phyloP scores from a whole-genome alignment of 2,797 vertebrate species.

The Molossus molossus region DNA sequence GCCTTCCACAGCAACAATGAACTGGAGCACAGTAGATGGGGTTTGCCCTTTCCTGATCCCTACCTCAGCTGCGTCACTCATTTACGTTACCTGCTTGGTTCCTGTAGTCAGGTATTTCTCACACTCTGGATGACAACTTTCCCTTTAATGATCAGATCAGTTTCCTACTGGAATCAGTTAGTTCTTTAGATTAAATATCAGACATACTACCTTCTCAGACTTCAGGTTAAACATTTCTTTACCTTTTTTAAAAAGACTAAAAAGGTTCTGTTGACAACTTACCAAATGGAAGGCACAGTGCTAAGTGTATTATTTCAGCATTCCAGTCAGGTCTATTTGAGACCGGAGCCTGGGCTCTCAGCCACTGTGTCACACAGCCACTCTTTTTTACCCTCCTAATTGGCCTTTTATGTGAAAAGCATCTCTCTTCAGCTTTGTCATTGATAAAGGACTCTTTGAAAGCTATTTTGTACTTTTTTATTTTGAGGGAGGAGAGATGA shows the following conservation, averaged over 20 bases:
- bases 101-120: background rate
- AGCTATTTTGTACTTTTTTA: constrained; percentile 33
- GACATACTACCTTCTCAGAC: background rate
- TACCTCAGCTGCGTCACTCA: background rate
- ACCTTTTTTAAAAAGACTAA: constrained; percentile 1
- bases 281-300: constrained; percentile 8
- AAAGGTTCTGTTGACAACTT: background rate
- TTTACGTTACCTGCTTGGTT: background rate
- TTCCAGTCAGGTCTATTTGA: background rate
- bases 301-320: background rate
- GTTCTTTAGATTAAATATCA: constrained; percentile 17
- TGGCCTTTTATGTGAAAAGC: constrained; percentile 3
- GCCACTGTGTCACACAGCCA: background rate
- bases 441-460: constrained; percentile 21
- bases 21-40: background rate
- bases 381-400: background rate
- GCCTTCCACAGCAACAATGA: accelerated
- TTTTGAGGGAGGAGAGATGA: background rate
- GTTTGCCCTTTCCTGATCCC: background rate
- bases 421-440: constrained; percentile 35
- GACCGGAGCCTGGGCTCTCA: background rate
- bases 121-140: background rate
- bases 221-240: background rate
- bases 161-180: constrained; percentile 28
- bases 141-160: background rate